Conservation (phyloP, 2,888 invertebrate species). For the Agrotis segetum region DNA sequence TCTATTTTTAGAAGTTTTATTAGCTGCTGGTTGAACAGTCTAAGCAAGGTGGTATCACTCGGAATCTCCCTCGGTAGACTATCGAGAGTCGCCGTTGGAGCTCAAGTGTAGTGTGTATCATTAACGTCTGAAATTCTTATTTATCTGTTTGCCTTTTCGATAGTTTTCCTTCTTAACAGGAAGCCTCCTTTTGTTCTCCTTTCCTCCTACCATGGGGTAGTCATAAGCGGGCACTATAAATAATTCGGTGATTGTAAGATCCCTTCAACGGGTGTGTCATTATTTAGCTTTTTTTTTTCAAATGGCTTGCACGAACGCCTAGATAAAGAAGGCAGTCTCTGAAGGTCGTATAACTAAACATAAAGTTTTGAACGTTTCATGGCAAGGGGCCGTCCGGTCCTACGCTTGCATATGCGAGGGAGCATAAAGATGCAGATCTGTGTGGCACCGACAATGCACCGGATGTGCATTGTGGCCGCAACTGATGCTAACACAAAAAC, state of each 20-base stretch:
- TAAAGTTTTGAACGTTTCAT: conserved; percentile 22
- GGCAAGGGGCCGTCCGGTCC: conserved; percentile 35
- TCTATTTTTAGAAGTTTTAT: background rate
- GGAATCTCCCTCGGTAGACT: background rate
- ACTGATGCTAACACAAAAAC: conserved; percentile 60
- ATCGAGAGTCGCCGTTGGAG: too few species aligned
- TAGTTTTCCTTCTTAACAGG: background rate
- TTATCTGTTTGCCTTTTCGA: background rate
- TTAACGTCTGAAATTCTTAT: background rate
- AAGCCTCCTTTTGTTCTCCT: background rate
- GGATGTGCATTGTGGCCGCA: conserved; percentile 71
- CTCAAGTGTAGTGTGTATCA: too few species aligned
- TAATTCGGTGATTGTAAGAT: background rate
- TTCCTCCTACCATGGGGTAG: too few species aligned
- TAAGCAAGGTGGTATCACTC: background rate
- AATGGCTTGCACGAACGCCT: background rate
- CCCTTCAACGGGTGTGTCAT: background rate
- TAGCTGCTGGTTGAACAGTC: background rate
- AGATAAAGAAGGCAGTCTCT: conserved; percentile 6
- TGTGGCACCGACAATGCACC: conserved; percentile 66
- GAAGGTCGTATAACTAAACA: conserved; percentile 28
- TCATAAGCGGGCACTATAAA: background rate
- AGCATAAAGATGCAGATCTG: conserved; percentile 79
- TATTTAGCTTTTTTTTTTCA: background rate
- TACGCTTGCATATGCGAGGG: conserved; percentile 62